Base-by-base conservation (phyloP, 2,797 vertebrate species). In the Myripristis murdjan region DNA sequence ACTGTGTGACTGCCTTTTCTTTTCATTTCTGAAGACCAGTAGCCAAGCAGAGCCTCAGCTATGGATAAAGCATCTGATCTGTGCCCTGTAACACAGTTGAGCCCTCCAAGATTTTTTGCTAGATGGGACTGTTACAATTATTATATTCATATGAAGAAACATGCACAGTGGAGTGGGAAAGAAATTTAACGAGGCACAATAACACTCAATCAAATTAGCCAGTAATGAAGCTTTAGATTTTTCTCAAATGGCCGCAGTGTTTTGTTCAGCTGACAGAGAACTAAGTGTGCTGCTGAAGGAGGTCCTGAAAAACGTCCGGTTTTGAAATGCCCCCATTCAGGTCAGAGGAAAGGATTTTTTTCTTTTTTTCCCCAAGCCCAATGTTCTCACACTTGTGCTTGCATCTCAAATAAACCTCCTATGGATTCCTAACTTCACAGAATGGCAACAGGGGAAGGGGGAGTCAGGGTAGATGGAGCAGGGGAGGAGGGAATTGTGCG, bases 341-440 rank as follows among this genome's bases (percentile, higher is more conserved):
- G 76, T 64, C 31, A 43, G 79, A 84, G 84, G 76, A 88, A 89
- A 80, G 77, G 73, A 81, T 85, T 87, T 92, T 70, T 87, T 88
- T n/a, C n/a, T n/a, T n/a, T n/a, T n/a, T n/a, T n/a, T n/a, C n/a
- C 86, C 83, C 87, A 93, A 88, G 87, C 85, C 79, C 77, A 84
- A 71, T 83, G 77, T 92, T 94, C 91, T 93, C 93, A 93, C 93
- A 91, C 89, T 90, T 86, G 84, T 77, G 76, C 86, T 86, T 84
- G 90, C 90, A 91, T 91, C 87, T 88, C 86, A 92, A 92, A 90
- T 79, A 89, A 93, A 90, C 92, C 89, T 93, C 90, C 91, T 91
- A 92, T 92, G 91, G 92, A 92, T 92, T 91, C 85, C 74, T 76
- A 79, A 88, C 87, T 91, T 91, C 85, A 90, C 83, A 90, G 90